These are phyloP conservation scores for Hybos culiciformis DNA, from an alignment of 2,888 invertebrate genomes.

Conservation along the genomic window DNA sequence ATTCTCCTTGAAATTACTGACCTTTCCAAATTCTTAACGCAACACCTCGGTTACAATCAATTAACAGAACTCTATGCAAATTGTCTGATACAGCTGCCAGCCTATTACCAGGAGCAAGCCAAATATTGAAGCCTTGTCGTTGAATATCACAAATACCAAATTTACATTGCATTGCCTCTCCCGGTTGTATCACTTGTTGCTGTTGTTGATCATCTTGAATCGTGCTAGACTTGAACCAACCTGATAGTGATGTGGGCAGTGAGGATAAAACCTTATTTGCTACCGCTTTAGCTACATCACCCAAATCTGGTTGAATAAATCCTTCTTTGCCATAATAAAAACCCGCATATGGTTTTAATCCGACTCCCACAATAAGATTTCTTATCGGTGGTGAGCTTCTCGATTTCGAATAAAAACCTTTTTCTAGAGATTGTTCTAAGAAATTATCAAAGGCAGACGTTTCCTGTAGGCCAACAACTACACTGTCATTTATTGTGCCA, in stretches of 20 bases:
- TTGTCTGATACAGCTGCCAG: slow-evolving; percentile 73
- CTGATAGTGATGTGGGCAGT: slow-evolving; percentile 60
- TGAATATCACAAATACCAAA: slow-evolving; percentile 69
- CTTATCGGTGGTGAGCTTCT: slow-evolving; percentile 62
- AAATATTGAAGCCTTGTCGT: slow-evolving; percentile 60
- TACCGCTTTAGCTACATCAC: slow-evolving; percentile 81
- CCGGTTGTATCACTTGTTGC: slow-evolving; percentile 26
- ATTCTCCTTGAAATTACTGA: too few relatives aligned
- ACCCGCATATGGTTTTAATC: slow-evolving; percentile 70
- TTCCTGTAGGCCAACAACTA: slow-evolving; percentile 57
- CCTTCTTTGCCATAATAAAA: slow-evolving; percentile 88
- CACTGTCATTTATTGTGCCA: slow-evolving; percentile 59
- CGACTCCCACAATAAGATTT: slow-evolving; percentile 61
- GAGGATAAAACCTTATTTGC: slow-evolving; percentile 74
- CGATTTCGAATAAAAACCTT: slow-evolving; percentile 40
- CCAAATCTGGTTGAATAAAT: slow-evolving; percentile 61
- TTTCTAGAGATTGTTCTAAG: slow-evolving; percentile 37
- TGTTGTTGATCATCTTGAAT: slow-evolving; percentile 22
- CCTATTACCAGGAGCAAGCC: slow-evolving; percentile 55
- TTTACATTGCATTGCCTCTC: slow-evolving; percentile 61
- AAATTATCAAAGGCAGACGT: slow-evolving; percentile 67
- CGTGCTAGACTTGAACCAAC: slow-evolving; percentile 42
- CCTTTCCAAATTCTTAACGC: slow-evolving; percentile 87
- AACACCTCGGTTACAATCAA: slow-evolving; percentile 69
- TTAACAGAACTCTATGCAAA: slow-evolving; percentile 72